Conservation (phyloP, 2,797 vertebrate species). For the Muscicapa comitata region DNA sequence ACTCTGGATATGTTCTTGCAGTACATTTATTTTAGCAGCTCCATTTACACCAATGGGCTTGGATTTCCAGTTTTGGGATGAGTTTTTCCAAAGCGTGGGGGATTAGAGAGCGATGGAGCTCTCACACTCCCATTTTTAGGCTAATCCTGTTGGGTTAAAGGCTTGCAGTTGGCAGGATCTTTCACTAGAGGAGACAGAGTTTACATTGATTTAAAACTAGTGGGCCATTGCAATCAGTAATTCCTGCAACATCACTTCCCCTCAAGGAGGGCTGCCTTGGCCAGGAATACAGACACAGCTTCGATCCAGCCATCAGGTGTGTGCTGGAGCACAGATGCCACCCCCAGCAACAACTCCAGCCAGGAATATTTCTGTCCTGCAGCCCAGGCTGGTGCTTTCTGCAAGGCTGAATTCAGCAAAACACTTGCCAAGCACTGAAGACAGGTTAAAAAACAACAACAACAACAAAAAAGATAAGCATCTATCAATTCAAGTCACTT, state of each 20-base stretch:
- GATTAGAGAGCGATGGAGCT: background rate
- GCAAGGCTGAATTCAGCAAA: background rate
- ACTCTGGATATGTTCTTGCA: background rate
- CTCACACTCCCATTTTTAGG: background rate
- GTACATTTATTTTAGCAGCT: background rate
- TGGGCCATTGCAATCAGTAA: background rate
- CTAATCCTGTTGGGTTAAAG: background rate
- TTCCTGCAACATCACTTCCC: background rate
- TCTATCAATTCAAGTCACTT: background rate
- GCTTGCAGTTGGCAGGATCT: background rate
- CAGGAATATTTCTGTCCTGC: background rate
- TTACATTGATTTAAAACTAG: background rate
- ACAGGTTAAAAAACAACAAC: background rate
- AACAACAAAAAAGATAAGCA: background rate
- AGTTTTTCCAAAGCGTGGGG: fast-evolving
- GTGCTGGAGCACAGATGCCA: background rate
- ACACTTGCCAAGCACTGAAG: background rate
- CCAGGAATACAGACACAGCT: background rate
- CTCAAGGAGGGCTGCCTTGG: background rate
- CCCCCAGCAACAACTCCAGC: background rate
- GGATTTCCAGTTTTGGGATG: background rate
- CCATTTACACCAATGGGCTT: background rate
- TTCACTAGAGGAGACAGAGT: background rate
- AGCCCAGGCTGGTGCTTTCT: background rate
- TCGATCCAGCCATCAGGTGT: fast-evolving